These are phyloP conservation scores for Ctenopoma multispine DNA, from an alignment of 2,797 vertebrate genomes.

Conservation along the genomic window DNA sequence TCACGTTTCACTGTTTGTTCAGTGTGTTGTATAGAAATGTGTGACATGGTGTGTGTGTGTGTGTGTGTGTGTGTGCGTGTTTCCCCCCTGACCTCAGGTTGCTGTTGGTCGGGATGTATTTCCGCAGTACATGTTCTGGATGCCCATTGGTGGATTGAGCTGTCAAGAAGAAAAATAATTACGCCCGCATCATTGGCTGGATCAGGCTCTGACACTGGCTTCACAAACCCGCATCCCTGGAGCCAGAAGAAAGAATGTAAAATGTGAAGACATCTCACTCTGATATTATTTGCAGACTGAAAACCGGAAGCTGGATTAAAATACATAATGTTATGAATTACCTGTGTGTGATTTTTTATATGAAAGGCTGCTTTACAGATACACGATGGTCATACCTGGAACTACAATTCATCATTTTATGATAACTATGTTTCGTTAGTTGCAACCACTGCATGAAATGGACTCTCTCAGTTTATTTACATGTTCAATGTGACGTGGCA, in stretches of 20 bases:
- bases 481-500: too few species aligned
- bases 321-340: too few species aligned
- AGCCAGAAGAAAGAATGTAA: neutral
- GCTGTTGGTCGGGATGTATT: constrained; percentile 1
- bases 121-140: constrained; percentile 12
- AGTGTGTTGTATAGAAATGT: constrained; percentile 11
- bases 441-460: too few species aligned
- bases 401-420: too few species aligned
- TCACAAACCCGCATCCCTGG: neutral
- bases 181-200: neutral
- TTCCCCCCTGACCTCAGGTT: neutral
- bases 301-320: neutral
- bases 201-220: neutral
- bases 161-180: constrained; percentile 23
- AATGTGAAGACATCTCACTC: constrained; percentile 37
- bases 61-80: constrained; percentile 9
- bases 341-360: too few species aligned
- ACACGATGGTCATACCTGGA: too few species aligned
- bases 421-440: too few species aligned
- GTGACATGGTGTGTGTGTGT: constrained; percentile 15
- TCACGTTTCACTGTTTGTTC: neutral
- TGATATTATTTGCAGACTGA: neutral
- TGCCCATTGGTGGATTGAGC: constrained; percentile 37
- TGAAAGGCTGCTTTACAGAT: too few species aligned
- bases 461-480: too few species aligned